Conservation (phyloP, 2,113 vertebrate genomes). For the Panthera tigris region DNA sequence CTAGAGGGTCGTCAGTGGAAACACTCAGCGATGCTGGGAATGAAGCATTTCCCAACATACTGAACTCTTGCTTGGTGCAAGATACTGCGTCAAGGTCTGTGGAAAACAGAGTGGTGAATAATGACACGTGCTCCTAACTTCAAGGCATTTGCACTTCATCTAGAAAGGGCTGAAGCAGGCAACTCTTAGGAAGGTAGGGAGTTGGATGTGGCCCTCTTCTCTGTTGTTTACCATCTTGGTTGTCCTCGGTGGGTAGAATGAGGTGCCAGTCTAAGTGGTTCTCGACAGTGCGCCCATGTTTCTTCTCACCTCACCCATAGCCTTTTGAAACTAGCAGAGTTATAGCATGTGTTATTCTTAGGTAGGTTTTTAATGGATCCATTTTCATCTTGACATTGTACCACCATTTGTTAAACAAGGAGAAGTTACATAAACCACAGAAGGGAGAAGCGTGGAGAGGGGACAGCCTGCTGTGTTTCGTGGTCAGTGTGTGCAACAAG, state of each 20-base stretch:
- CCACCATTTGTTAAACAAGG: not conserved
- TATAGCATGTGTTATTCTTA: not conserved
- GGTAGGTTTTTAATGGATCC: conserved; percentile 15
- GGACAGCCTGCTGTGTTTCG: not conserved
- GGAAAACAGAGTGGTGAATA: not conserved
- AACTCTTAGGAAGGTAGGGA: not conserved
- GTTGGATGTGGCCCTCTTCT: not conserved
- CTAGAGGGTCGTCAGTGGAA: not conserved
- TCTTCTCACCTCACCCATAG: not conserved
- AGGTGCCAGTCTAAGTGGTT: not conserved
- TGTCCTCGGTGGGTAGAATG: not conserved
- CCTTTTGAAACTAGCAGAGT: not conserved
- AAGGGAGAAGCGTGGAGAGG: not conserved
- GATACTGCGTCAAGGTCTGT: too few relatives aligned
- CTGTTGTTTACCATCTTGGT: not conserved
- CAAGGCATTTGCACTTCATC: not conserved
- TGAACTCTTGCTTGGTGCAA: not conserved
- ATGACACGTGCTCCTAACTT: not conserved
- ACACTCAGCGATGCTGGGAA: not conserved
- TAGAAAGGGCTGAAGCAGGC: not conserved
- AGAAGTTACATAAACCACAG: not conserved
- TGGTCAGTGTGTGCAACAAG: not conserved
- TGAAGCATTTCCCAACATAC: not conserved
- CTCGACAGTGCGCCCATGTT: not conserved
- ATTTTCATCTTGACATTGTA: not conserved